A percentile compares a stretch with the other conserved stretches of the same genome.
These are phyloP conservation scores for Toxonevra muliebris DNA, from an alignment of 2,888 invertebrate species.

Conservation along the genomic window DNA sequence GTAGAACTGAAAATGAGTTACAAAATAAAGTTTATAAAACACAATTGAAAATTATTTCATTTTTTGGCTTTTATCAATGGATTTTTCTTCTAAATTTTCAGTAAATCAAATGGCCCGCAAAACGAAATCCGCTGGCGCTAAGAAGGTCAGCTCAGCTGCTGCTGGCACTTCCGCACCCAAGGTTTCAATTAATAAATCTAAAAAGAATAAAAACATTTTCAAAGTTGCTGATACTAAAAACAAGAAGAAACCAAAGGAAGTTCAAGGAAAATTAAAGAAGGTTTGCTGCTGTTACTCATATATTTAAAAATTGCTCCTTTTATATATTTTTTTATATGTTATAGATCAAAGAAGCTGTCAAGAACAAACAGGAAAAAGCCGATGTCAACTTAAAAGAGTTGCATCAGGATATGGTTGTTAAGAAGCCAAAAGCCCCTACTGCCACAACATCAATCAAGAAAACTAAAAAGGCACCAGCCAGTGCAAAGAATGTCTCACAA, in stretches of 20 bases:
- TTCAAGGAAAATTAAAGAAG: slow-evolving; percentile 63
- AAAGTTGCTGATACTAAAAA: slow-evolving; percentile 57
- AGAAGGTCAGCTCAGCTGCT: slow-evolving; percentile 26
- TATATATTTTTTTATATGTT: slow-evolving; percentile 17
- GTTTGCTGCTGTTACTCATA: slow-evolving; percentile 42
- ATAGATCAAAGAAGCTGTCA: slow-evolving; percentile 62
- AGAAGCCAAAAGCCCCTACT: slow-evolving; percentile 51
- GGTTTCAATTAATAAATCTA: slow-evolving; percentile 51
- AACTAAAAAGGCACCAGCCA: slow-evolving; percentile 53
- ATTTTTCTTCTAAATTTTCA: slow-evolving; percentile 19
- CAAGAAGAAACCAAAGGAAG: slow-evolving; percentile 63
- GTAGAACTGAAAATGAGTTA: background rate
- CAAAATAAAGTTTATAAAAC: no score
- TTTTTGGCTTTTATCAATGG: background rate
- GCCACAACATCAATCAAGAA: slow-evolving; percentile 48
- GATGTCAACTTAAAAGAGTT: slow-evolving; percentile 61
- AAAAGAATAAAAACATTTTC: slow-evolving; percentile 61
- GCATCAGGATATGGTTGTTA: slow-evolving; percentile 63
- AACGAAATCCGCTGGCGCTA: slow-evolving; percentile 41
- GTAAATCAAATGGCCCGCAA: slow-evolving; percentile 56
- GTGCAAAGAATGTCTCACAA: slow-evolving; percentile 55
- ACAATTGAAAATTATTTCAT: no score
- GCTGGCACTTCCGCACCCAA: slow-evolving; percentile 39
- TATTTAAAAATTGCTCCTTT: background rate
- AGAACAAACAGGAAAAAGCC: slow-evolving; percentile 59